Evolutionary conservation across 2,888 invertebrate genomes (phyloP).

Genomic region (Thymelicus sylvestris): DNA sequence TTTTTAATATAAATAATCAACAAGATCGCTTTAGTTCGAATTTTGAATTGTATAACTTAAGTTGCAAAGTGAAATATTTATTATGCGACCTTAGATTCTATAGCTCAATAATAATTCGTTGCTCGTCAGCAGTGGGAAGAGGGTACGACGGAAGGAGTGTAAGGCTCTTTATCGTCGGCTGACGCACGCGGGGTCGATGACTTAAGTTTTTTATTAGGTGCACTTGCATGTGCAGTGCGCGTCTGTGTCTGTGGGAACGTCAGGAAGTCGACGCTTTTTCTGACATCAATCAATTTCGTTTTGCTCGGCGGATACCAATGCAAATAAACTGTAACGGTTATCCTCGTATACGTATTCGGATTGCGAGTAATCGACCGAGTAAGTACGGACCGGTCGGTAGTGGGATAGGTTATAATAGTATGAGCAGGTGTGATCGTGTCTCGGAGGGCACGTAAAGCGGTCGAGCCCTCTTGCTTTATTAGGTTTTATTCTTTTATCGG

Average conservation of each 20-base stretch:
- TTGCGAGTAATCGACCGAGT: neutral
- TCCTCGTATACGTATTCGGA: constrained; percentile 12
- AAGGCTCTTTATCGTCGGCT: constrained; percentile 67
- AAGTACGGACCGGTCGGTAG: neutral
- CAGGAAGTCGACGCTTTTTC: constrained; percentile 54
- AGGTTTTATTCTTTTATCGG: too few species aligned
- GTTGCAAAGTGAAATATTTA: too few species aligned
- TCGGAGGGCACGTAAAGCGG: too few species aligned
- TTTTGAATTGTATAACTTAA: too few species aligned
- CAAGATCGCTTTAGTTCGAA: too few species aligned
- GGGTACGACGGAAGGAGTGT: constrained; percentile 58
- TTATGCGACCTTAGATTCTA: neutral
- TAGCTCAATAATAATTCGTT: neutral
- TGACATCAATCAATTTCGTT: constrained; percentile 38
- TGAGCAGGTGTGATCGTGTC: neutral
- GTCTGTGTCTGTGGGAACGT: constrained; percentile 78
- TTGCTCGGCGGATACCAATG: constrained; percentile 31
- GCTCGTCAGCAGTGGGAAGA: constrained; percentile 2
- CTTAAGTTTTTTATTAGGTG: constrained; percentile 72
- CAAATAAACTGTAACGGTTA: constrained; percentile 29
- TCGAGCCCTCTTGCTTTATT: too few species aligned
- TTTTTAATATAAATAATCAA: too few species aligned
- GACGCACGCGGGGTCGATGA: constrained; percentile 81
- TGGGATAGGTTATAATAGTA: neutral
- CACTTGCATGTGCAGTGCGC: constrained; percentile 60